A percentile compares a stretch with the other conserved stretches of the same genome.
Evolutionary conservation across 2,113 vertebrate genomes (phyloP).

Genomic region (Scortum barcoo): DNA sequence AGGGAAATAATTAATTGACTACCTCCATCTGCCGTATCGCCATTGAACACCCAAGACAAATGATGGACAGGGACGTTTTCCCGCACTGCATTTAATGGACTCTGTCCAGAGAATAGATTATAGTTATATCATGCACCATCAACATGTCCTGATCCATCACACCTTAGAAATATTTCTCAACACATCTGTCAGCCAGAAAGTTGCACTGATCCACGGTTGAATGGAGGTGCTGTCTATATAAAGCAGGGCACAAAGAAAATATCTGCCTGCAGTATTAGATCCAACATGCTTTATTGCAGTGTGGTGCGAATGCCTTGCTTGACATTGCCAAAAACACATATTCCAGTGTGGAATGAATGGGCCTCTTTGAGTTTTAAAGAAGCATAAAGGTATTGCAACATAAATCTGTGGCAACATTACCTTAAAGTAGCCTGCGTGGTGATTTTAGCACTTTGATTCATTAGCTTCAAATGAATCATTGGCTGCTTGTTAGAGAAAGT

Average conservation of each 20-base stretch:
- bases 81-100: neutral
- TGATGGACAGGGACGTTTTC: neutral
- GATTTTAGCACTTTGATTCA: conserved; percentile 70
- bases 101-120: neutral
- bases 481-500: conserved; percentile 68
- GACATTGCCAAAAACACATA: conserved; percentile 56
- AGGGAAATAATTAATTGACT: neutral
- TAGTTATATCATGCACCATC: neutral
- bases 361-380: conserved; percentile 59
- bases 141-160: conserved; percentile 18
- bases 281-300: conserved; percentile 66
- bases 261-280: conserved; percentile 34
- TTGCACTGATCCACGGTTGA: conserved; percentile 30
- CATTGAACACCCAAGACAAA: neutral
- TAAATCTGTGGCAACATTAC: conserved; percentile 63
- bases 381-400: conserved; percentile 56
- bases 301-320: conserved; percentile 36
- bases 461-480: conserved; percentile 71
- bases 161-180: conserved; percentile 38
- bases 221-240: conserved; percentile 51
- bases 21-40: neutral
- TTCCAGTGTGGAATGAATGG: conserved; percentile 58
- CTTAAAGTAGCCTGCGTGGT: conserved; percentile 40
- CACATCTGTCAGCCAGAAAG: conserved; percentile 26
- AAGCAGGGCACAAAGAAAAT: conserved; percentile 55